Evolutionary conservation across 2,113 vertebrate genomes (phyloP).

Genomic region (Marcusenius ussheri): DNA sequence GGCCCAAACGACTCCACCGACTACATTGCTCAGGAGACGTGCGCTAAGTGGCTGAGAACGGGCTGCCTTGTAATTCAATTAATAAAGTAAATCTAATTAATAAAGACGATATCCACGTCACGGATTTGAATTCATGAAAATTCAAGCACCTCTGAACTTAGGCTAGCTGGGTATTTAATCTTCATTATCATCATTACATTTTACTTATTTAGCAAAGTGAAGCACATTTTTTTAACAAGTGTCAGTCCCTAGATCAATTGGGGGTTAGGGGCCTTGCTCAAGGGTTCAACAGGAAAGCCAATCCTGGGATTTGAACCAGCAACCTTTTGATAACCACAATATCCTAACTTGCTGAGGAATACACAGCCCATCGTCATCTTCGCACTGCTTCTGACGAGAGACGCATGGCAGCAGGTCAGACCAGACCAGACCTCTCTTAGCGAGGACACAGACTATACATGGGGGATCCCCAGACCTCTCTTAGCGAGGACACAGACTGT

Average conservation of each 20-base stretch:
- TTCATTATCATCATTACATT: background rate
- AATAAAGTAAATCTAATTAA: constrained; percentile 6
- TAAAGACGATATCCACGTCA: background rate
- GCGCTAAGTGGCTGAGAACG: background rate
- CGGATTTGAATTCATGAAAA: background rate
- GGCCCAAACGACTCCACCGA: background rate
- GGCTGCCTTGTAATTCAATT: constrained; percentile 13
- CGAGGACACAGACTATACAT: background rate
- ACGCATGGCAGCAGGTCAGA: background rate
- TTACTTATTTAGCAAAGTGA: background rate
- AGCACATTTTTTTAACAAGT: background rate
- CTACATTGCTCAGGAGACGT: background rate
- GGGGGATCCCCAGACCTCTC: background rate
- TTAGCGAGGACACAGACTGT: background rate
- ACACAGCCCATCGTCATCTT: background rate
- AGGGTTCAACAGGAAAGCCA: background rate
- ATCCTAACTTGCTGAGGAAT: background rate
- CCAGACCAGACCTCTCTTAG: background rate
- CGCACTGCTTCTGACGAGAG: background rate
- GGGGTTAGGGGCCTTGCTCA: background rate
- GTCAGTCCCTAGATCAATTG: background rate
- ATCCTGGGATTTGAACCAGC: background rate
- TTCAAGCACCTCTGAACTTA: background rate
- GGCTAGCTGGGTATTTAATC: background rate
- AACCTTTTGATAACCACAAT: background rate